Base-by-base conservation (phyloP, 2,113 vertebrate genomes). In the Trematomus loennbergii region DNA sequence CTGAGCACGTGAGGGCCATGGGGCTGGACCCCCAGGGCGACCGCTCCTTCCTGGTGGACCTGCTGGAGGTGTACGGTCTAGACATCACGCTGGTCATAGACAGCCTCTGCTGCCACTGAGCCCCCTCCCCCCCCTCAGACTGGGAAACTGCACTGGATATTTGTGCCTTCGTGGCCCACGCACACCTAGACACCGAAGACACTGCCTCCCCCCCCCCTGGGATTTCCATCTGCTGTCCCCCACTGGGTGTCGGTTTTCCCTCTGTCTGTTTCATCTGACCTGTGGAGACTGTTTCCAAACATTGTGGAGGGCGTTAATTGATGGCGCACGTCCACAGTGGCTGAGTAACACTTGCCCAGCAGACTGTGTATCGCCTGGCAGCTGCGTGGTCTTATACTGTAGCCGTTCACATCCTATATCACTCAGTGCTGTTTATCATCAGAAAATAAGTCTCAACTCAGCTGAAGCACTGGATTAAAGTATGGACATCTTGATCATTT, bases 11-110 rank as follows among this genome's bases (percentile, higher is more conserved):
- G 49, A 95, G 97, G 55, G 97, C 96, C 92, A 99, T 99, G 98
- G 98, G 98, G 58, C 95, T 99, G 87, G 98, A 99, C 82, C 98
- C 98, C 45, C 97, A 98, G 75, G 96, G 94, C 0, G 98, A 99
- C 86, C 96, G 96, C n/a, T 94, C 93, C 84, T 99, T 99, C 75
- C 96, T 99, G n/a, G 89, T 96, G 83, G 96, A 99, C 92, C 94
- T 99, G 85, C 94, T 99, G 94, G 97, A 99, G 85, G 96, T 98
- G 59, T 99, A 99, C 0, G 97, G 97, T 61, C 95, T 99, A 0
- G 97, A 99, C 11, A 95, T 97, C 75, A 97, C 97, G 92, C 92
- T 99, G 53, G 97, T 99, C 92, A 96, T 99, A 55, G 98, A 99
- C 92, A 98, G 97, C 93, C 97, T 97, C 55, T 99, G 98, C 90